Percentiles rank a stretch among this genome's conserved stretches.
phyloP scores from a whole-genome alignment of 2,888 invertebrate genomes.

The Dicyrtomina minuta region DNA sequence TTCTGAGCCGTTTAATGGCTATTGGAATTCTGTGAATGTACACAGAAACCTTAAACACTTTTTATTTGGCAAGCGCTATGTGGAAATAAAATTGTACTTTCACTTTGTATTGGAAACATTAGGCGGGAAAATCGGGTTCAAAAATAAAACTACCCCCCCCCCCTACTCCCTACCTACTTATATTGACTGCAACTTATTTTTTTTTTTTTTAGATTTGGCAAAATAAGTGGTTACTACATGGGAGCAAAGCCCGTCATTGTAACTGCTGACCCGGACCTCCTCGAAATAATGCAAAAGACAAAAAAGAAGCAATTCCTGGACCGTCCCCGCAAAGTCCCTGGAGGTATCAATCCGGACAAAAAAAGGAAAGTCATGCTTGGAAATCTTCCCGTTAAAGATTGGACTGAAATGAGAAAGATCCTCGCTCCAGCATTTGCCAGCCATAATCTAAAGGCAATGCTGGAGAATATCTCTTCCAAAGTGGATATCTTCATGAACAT shows the following conservation, averaged over 20 bases:
- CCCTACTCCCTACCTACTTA: no score
- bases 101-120: no score
- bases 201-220: conserved; percentile 39
- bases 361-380: conserved; percentile 42
- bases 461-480: background rate
- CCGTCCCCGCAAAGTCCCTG: conserved; percentile 43
- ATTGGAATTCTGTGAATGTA: no score
- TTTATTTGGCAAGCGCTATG: no score
- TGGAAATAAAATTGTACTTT: no score
- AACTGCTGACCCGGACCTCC: conserved; percentile 26
- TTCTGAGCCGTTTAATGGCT: no score
- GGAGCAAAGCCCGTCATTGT: conserved; percentile 46
- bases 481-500: conserved; percentile 20
- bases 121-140: no score
- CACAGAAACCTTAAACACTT: no score
- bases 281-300: conserved; percentile 33
- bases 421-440: conserved; percentile 35
- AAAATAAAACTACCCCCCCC: no score
- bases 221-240: conserved; percentile 40
- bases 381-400: conserved; percentile 37
- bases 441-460: conserved; percentile 26
- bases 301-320: conserved; percentile 25
- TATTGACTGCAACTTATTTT: background rate
- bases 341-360: conserved; percentile 46
- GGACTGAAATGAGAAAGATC: conserved; percentile 35